Base-by-base conservation (phyloP, 2,888 invertebrate species). In the Trachelus tabidus region DNA sequence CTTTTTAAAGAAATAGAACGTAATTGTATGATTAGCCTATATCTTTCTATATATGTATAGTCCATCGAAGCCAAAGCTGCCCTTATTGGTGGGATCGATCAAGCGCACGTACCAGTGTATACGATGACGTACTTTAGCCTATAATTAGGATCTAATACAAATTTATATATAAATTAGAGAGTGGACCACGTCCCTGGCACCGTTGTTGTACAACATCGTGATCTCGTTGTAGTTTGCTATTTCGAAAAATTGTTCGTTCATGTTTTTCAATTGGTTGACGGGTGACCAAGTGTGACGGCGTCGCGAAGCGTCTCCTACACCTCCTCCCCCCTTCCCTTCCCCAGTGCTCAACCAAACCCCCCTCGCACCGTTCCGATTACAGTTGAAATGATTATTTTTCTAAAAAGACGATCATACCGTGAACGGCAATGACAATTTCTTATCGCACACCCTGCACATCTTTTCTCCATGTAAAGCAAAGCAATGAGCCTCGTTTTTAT, bases 51-150 rank as follows among this genome's bases (percentile, higher is more conserved):
- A 87, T 85, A 85, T 87, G 85, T 88, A 88, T 90, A 90, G 89
- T 90, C 90, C 86, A 82, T 88, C 86, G 87, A 90, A 90, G 87
- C 90, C 90, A 90, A 90, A 90, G 90, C 86, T 85, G 84, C 82
- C 82, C 79, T 77, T 82, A 81, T 83, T 81, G 82, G 82, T 79
- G 83, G 81, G 80, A 80, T 71, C 71, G 78, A 79, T 56, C n/a
- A 75, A 34, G 74, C 35, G 74, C 74, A 34, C 34, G 74, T 74
- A 74, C 71, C 71, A 34, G 34, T 71, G 33, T 31, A 31, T 71
- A 33, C 33, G 71, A 30, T 33, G 56, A 56, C 56, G 56, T 56
- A 56, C 56, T 56, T 56, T 56, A 56, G 34, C 71, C 33, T 71
- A 23, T 71, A 71, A 71, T 71, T 71, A 71, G 71, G 34, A 33